Evolutionary conservation across 2,888 invertebrate genomes (phyloP), one percentile per base, ranked within the genome.

Genomic region (Melitaea athalia): DNA sequence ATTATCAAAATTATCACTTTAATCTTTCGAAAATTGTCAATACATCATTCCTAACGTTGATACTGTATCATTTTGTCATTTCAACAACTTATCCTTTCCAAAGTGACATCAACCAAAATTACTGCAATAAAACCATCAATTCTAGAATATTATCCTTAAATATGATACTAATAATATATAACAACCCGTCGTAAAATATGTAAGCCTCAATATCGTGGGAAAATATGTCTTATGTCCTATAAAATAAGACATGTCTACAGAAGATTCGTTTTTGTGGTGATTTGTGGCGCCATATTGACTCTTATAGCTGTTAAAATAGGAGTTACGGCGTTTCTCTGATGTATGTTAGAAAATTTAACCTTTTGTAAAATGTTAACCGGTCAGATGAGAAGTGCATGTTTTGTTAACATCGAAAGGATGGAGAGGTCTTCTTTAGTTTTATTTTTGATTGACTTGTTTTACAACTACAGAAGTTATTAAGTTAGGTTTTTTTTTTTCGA

Each of bases 281-380:
- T 43, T 31, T 47, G 49, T 42, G n/a, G 12, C 14, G 57, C 31
- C 24, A 72, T 43, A 52, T 66, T 72, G 53, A 70, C 63, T 70
- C 57, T 59, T 70, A 61, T 49, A 0, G 0, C 0, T 2, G 12
- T 57, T 38, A 8, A 6, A 50, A 66, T 70, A 72, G 61, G 60
- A 68, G 50, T 53, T 45, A 66, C 10, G 47, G 14, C n/a, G 17
- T 31, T 42, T 24, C 31, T 24, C 43, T 59, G 62, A 67, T 70
- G 66, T 68, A 61, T 66, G 68, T 59, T 66, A 76, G 79, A 84
- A 84, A 85, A 84, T 83, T 84, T 85, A 85, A 86, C 87, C 85
- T 87, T 38, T 86, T 85, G 73, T 63, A 74, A 86, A 86, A 87
- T 87, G 87, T 85, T 86, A 86, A 74, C 79, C 85, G 85, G 86